These are phyloP conservation scores for Chloroclysta siterata DNA, from an alignment of 2,888 invertebrate genomes.

Conservation along the genomic window DNA sequence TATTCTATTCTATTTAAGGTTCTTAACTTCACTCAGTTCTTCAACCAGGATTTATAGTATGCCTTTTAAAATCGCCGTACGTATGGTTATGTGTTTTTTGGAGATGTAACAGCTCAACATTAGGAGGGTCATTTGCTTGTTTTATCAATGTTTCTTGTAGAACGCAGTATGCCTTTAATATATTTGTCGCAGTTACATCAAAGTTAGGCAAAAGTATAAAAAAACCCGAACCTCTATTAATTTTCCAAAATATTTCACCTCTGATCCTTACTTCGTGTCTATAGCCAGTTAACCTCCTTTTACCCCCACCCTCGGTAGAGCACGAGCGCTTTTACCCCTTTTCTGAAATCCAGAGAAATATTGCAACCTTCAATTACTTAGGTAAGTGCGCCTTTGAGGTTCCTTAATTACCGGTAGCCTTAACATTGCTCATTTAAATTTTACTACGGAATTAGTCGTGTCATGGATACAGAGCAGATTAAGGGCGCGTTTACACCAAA, in stretches of 20 bases:
- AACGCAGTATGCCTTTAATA: too few relatives aligned
- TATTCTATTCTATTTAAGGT: too few relatives aligned
- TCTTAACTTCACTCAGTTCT: too few relatives aligned
- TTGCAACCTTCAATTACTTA: constrained; percentile 71
- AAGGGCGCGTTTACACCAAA: too few relatives aligned
- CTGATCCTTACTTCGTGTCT: constrained; percentile 3
- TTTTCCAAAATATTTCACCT: neutral
- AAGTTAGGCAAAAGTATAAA: too few relatives aligned
- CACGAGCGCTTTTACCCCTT: constrained; percentile 19
- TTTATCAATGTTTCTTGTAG: too few relatives aligned
- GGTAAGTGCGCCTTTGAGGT: constrained; percentile 53
- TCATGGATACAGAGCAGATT: constrained; percentile 4
- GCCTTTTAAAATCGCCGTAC: too few relatives aligned
- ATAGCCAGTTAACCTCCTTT: neutral
- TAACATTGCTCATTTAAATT: constrained; percentile 55
- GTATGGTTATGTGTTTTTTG: too few relatives aligned
- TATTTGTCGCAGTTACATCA: too few relatives aligned
- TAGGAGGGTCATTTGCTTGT: neutral
- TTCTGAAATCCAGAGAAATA: constrained; percentile 55
- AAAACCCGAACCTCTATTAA: too few relatives aligned
- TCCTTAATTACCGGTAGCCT: constrained; percentile 66
- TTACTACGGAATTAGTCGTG: constrained; percentile 47
- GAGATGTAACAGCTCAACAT: too few relatives aligned
- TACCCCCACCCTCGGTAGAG: constrained; percentile 6
- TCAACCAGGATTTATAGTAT: too few relatives aligned